These are phyloP conservation scores for Hystrix brachyura DNA, from an alignment of 2,113 vertebrate species.

Conservation along the genomic window DNA sequence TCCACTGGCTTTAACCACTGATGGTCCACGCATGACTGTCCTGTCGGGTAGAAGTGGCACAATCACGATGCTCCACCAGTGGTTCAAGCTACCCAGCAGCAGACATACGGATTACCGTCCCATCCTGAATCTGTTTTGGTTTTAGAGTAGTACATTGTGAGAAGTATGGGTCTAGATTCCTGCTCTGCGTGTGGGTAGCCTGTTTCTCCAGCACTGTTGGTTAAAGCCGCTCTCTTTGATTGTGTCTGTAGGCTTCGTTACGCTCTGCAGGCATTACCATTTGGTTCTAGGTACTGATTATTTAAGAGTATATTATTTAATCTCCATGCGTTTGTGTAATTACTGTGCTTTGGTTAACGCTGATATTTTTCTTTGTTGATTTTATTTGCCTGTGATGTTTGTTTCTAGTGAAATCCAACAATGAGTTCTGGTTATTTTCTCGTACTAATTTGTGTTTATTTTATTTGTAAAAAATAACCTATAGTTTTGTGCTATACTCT, in stretches of 20 bases:
- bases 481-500: too few relatives aligned
- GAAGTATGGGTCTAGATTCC: not conserved
- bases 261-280: not conserved
- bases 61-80: not conserved
- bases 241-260: not conserved
- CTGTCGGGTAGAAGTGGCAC: not conserved
- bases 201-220: not conserved
- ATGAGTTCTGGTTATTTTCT: too few relatives aligned
- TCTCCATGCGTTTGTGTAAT: not conserved
- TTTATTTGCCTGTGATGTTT: too few relatives aligned
- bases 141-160: not conserved
- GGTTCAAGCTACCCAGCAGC: not conserved
- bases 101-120: not conserved
- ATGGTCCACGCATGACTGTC: not conserved
- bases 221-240: not conserved
- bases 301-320: not conserved
- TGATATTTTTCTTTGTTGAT: too few relatives aligned
- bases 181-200: not conserved
- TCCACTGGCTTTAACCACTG: not conserved
- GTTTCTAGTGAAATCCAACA: too few relatives aligned
- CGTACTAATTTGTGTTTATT: too few relatives aligned
- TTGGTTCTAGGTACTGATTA: not conserved
- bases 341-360: not conserved
- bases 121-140: not conserved
- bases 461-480: too few relatives aligned